These are phyloP conservation scores for Schlechtendalia chinensis DNA, from an alignment of 1,140 invertebrate genomes.

Conservation along the genomic window DNA sequence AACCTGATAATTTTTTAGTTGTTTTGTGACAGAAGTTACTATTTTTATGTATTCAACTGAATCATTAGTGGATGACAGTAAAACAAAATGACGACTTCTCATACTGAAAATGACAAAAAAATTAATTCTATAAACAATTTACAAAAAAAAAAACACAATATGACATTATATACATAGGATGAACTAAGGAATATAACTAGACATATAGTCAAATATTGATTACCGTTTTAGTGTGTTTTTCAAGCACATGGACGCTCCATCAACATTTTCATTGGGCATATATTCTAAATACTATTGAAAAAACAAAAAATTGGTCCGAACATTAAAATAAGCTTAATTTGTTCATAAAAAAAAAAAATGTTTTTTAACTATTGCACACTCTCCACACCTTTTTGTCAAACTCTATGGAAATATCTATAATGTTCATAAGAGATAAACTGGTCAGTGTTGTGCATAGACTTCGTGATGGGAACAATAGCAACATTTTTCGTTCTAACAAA, in stretches of 20 bases:
- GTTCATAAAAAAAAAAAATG: too few species aligned
- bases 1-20: constrained; percentile 46
- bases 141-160: not conserved
- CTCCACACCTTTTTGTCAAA: constrained; percentile 36
- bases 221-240: constrained; percentile 47
- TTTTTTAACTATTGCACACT: too few species aligned
- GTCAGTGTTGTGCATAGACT: constrained; percentile 8
- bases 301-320: not conserved
- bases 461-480: not conserved
- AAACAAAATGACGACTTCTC: constrained; percentile 44
- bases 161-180: not conserved
- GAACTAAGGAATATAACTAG: not conserved
- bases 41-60: constrained; percentile 41
- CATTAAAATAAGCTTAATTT: too few species aligned
- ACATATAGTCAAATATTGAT: not conserved
- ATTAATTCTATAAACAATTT: not conserved
- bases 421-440: constrained; percentile 1
- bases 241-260: constrained; percentile 11
- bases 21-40: constrained; percentile 43
- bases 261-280: constrained; percentile 32
- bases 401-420: constrained; percentile 25
- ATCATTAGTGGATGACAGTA: constrained; percentile 19
- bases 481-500: not conserved
- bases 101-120: not conserved
- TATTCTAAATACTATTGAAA: constrained; percentile 39